A percentile compares a stretch with the other conserved stretches of the same genome.
phyloP scores from a whole-genome alignment of 2,113 vertebrate species.

The Scortum barcoo region DNA sequence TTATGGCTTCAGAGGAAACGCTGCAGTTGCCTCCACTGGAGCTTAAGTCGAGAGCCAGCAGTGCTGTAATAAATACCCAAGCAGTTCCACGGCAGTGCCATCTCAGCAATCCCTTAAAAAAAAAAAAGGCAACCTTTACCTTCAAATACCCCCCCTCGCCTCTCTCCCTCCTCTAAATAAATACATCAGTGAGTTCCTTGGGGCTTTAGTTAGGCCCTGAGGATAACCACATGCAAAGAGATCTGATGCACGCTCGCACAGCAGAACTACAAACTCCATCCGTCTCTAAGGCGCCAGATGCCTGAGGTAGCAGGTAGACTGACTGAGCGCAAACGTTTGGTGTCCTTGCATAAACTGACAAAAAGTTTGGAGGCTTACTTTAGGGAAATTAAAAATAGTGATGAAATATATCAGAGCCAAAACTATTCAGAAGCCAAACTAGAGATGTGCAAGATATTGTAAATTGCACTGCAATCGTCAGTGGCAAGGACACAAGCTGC shows the following conservation, averaged over 20 bases:
- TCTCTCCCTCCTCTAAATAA: conserved; percentile 55
- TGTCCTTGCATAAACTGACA: conserved; percentile 57
- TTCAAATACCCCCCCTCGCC: conserved; percentile 54
- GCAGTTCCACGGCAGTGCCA: conserved; percentile 45
- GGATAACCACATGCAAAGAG: conserved; percentile 73
- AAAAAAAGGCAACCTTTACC: conserved; percentile 70
- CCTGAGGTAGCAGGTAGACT: conserved; percentile 57
- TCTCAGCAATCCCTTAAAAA: conserved; percentile 72
- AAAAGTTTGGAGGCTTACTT: conserved; percentile 43
- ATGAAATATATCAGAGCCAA: background rate
- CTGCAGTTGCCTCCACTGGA: conserved; percentile 49
- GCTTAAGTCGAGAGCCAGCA: conserved; percentile 66
- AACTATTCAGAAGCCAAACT: conserved; percentile 5
- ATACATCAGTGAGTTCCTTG: conserved; percentile 75
- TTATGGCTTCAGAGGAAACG: conserved; percentile 55
- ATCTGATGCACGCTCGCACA: conserved; percentile 66
- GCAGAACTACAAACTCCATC: conserved; percentile 52
- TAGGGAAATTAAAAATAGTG: conserved; percentile 45
- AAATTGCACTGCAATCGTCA: conserved; percentile 2
- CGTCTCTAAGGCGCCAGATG: conserved; percentile 45
- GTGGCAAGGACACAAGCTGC: conserved; percentile 25
- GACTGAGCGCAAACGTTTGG: conserved; percentile 22
- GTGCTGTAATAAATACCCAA: conserved; percentile 61
- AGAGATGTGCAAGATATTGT: background rate
- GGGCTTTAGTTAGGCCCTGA: conserved; percentile 66